These are phyloP conservation scores for Stegostoma tigrinum DNA, from an alignment of 2,113 vertebrate species.

Conservation along the genomic window DNA sequence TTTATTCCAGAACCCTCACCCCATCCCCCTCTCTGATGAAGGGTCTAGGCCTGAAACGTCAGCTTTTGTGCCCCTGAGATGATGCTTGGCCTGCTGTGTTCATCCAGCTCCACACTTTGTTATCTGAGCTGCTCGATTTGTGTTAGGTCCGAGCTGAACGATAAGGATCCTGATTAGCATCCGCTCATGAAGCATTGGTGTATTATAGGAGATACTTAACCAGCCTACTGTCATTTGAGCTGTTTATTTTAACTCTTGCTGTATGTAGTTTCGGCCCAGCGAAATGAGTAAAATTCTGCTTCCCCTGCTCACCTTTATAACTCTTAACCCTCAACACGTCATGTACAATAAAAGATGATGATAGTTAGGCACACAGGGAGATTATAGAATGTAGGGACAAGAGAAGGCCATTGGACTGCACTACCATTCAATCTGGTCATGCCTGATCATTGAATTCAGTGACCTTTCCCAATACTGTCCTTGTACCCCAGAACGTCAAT, in stretches of 20 bases:
- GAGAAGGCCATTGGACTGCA: too few relatives aligned
- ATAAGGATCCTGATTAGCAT: background rate
- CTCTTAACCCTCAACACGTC: background rate
- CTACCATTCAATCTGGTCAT: too few relatives aligned
- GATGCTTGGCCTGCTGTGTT: too few relatives aligned
- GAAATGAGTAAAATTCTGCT: background rate
- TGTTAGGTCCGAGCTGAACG: background rate
- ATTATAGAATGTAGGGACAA: background rate
- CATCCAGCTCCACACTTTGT: too few relatives aligned
- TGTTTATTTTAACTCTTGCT: background rate
- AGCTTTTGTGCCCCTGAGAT: too few relatives aligned
- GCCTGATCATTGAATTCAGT: too few relatives aligned
- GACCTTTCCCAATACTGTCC: too few relatives aligned
- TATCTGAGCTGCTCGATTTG: background rate
- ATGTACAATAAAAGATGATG: background rate
- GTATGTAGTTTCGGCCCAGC: background rate
- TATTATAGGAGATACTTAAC: background rate
- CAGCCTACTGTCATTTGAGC: background rate
- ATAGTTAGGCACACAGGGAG: background rate
- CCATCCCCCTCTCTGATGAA: too few relatives aligned
- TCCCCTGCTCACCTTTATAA: background rate
- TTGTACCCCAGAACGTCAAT: too few relatives aligned
- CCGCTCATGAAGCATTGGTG: background rate
- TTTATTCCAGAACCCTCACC: too few relatives aligned
- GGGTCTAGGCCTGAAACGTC: too few relatives aligned